Conservation (phyloP, 92 coral and sea anemone species). For the Epizoanthus stellaris region DNA sequence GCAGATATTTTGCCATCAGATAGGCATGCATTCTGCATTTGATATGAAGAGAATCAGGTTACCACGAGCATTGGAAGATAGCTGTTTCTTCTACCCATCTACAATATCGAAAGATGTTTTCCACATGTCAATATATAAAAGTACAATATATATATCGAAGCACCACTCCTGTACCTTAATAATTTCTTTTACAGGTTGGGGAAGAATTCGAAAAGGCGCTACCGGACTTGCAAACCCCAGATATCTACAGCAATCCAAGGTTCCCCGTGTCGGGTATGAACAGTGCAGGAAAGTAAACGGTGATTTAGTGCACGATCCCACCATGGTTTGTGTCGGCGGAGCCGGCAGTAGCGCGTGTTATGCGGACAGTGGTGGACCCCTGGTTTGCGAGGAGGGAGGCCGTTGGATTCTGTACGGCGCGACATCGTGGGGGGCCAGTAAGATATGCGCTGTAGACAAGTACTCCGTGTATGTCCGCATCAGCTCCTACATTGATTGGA, state of each 20-base stretch:
- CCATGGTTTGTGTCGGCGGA: slow-evolving; percentile 33
- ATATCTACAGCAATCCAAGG: slow-evolving; percentile 12
- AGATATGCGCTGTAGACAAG: slow-evolving; percentile 11
- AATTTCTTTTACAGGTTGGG: slow-evolving; percentile 2
- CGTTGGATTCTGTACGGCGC: slow-evolving; percentile 14
- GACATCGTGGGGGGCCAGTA: background rate
- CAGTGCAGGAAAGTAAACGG: slow-evolving; percentile 11
- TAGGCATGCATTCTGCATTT: no score
- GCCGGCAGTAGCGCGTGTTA: slow-evolving; percentile 33
- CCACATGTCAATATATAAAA: background rate
- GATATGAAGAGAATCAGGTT: no score
- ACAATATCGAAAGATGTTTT: background rate
- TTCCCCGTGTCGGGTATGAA: background rate
- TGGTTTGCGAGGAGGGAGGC: slow-evolving; percentile 19
- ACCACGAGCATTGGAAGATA: no score
- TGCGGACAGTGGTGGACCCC: slow-evolving; percentile 35
- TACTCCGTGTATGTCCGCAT: slow-evolving; percentile 18
- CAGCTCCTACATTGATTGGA: slow-evolving; percentile 21
- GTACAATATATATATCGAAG: background rate
- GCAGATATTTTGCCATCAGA: no score
- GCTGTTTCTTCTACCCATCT: no score
- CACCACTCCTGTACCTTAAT: background rate
- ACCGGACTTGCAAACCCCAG: background rate
- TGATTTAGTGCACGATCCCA: background rate
- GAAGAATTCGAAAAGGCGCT: background rate